Evolutionary conservation across 2,113 vertebrate genomes (phyloP).

Genomic region (Pseudolaguvia tuberculata): DNA sequence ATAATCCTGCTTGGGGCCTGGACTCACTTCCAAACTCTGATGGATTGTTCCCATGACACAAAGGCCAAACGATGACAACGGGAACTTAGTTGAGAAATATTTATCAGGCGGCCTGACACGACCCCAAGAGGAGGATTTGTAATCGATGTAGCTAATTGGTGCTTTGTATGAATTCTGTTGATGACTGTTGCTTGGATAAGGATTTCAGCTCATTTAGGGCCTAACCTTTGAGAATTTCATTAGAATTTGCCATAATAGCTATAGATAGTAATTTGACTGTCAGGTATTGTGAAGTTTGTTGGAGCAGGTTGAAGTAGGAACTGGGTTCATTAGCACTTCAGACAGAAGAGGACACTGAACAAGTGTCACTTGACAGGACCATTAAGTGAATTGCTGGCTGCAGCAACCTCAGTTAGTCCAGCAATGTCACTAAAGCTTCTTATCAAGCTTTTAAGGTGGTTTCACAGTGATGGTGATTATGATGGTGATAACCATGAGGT

Average conservation of each 20-base stretch:
- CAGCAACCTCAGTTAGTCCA: slow-evolving; percentile 58
- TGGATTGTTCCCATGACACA: slow-evolving; percentile 64
- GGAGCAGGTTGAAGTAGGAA: slow-evolving; percentile 1
- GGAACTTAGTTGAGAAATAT: slow-evolving; percentile 73
- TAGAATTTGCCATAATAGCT: background rate
- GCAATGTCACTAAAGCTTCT: slow-evolving; percentile 65
- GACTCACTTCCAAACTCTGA: slow-evolving; percentile 58
- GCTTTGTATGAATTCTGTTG: slow-evolving; percentile 26
- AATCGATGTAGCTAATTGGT: slow-evolving; percentile 33
- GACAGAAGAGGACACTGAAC: slow-evolving; percentile 71
- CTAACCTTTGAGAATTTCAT: background rate
- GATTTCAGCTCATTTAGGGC: background rate
- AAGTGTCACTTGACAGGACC: slow-evolving; percentile 77
- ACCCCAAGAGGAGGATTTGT: slow-evolving; percentile 61
- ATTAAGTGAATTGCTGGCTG: slow-evolving; percentile 75
- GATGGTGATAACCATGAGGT: background rate
- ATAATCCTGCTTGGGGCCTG: slow-evolving; percentile 66
- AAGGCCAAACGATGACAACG: slow-evolving; percentile 67
- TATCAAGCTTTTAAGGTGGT: background rate
- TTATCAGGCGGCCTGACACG: slow-evolving; percentile 55
- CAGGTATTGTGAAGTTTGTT: slow-evolving; percentile 21
- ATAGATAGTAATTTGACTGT: slow-evolving; percentile 1
- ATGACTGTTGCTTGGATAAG: background rate
- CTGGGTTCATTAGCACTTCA: slow-evolving; percentile 64
- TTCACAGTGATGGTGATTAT: background rate